Conservation (phyloP, 2,113 vertebrate genomes). For the Atlantisia rogersi region DNA sequence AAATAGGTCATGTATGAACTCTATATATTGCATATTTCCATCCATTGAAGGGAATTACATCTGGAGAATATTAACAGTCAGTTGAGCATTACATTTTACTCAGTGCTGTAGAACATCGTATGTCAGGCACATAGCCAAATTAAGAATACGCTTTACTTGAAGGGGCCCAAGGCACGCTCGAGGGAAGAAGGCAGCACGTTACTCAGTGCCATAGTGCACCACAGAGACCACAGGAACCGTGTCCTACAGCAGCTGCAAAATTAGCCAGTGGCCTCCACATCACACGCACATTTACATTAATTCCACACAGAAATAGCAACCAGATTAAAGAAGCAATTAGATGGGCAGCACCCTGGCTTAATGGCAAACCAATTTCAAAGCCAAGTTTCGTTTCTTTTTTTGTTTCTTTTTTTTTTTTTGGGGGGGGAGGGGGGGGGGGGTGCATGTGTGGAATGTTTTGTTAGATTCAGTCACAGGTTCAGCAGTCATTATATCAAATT, state of each 20-base stretch:
- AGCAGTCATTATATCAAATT: background rate
- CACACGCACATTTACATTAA: background rate
- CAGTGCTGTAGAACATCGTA: background rate
- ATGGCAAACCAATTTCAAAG: background rate
- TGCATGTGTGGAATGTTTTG: background rate
- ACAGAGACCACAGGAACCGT: background rate
- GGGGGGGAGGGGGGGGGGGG: too few species aligned
- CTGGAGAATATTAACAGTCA: background rate
- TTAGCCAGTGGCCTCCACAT: background rate
- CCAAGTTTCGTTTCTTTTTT: background rate
- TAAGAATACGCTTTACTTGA: background rate
- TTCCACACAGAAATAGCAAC: rapidly evolving
- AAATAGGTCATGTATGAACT: background rate
- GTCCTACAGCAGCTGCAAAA: background rate
- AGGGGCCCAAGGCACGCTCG: background rate
- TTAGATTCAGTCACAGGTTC: background rate
- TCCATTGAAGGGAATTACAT: background rate
- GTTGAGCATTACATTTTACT: background rate
- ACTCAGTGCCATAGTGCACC: background rate
- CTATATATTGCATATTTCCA: background rate
- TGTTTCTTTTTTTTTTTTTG: too few species aligned
- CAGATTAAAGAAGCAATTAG: background rate
- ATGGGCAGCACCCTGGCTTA: background rate
- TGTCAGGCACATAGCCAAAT: background rate
- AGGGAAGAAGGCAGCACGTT: background rate